Conservation (phyloP, 2,888 invertebrate genomes). For the Rhorus exstirpatorius region DNA sequence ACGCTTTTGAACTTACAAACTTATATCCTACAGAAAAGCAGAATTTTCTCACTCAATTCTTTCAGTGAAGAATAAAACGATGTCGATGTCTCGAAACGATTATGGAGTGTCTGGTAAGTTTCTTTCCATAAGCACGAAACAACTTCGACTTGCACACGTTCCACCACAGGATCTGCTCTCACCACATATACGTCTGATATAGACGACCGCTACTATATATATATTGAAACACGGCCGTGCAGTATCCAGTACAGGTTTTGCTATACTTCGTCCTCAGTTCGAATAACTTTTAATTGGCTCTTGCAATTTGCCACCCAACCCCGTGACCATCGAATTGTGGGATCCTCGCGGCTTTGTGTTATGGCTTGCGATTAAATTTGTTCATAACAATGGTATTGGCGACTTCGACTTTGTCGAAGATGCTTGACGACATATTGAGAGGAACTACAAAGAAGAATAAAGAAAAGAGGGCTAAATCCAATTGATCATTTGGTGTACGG, state of each 20-base stretch:
- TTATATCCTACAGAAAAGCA: too few relatives aligned
- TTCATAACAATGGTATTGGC: constrained; percentile 61
- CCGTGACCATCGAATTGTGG: constrained; percentile 15
- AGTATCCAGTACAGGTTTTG: constrained; percentile 34
- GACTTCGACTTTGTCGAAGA: constrained; percentile 51
- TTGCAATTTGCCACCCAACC: constrained; percentile 74
- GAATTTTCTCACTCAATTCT: not conserved
- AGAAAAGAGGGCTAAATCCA: constrained; percentile 3
- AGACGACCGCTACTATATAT: constrained; percentile 35
- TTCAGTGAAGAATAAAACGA: not conserved
- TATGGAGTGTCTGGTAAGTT: constrained; percentile 3
- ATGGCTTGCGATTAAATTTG: constrained; percentile 72
- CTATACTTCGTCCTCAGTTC: constrained; percentile 36
- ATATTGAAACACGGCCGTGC: not conserved
- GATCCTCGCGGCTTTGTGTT: constrained; percentile 66
- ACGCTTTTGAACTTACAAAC: too few relatives aligned
- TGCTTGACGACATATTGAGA: constrained; percentile 20
- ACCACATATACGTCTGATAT: constrained; percentile 22
- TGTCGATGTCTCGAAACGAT: not conserved
- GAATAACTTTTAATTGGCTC: constrained; percentile 81
- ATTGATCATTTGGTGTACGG: not conserved
- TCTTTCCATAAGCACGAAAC: constrained; percentile 34
- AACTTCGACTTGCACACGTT: constrained; percentile 26
- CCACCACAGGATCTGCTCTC: not conserved
- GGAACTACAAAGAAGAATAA: not conserved